Evolutionary conservation across 2,113 vertebrate species (phyloP).

Genomic region (Scophthalmus maximus): DNA sequence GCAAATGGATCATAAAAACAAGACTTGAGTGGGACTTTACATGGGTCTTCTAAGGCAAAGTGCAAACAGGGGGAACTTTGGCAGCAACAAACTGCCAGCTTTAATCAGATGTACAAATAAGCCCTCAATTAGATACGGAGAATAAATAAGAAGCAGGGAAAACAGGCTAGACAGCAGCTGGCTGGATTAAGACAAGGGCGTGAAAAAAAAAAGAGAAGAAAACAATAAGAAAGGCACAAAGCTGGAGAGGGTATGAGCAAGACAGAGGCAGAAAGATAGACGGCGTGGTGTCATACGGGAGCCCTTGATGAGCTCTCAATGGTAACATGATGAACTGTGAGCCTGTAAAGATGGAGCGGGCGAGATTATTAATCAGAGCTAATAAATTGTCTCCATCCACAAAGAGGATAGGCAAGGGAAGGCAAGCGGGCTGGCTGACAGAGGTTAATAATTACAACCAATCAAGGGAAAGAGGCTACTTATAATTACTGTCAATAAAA

Average conservation of each 20-base stretch:
- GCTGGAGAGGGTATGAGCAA: not conserved
- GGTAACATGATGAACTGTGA: conserved; percentile 40
- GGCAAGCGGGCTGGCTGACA: conserved; percentile 14
- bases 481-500: conserved; percentile 27
- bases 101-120: conserved; percentile 43
- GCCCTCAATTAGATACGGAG: conserved; percentile 34
- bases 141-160: conserved; percentile 17
- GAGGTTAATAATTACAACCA: conserved; percentile 33
- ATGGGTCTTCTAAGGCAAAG: not conserved
- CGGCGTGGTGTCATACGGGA: conserved; percentile 18
- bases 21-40: conserved; percentile 16
- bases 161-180: not conserved
- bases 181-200: conserved; percentile 1
- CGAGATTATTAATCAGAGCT: conserved; percentile 68
- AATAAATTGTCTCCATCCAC: conserved; percentile 58
- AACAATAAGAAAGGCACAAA: not conserved
- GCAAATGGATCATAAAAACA: conserved; percentile 29
- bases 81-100: conserved; percentile 34
- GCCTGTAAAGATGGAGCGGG: conserved; percentile 41
- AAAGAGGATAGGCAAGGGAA: conserved; percentile 22
- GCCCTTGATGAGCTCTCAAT: conserved; percentile 24
- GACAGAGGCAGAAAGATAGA: conserved; percentile 5
- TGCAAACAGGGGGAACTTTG: conserved; percentile 27
- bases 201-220: conserved; percentile 6
- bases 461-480: not conserved